These are phyloP conservation scores for Drosophila mulleri DNA, from an alignment of 2,888 invertebrate species.

Conservation along the genomic window DNA sequence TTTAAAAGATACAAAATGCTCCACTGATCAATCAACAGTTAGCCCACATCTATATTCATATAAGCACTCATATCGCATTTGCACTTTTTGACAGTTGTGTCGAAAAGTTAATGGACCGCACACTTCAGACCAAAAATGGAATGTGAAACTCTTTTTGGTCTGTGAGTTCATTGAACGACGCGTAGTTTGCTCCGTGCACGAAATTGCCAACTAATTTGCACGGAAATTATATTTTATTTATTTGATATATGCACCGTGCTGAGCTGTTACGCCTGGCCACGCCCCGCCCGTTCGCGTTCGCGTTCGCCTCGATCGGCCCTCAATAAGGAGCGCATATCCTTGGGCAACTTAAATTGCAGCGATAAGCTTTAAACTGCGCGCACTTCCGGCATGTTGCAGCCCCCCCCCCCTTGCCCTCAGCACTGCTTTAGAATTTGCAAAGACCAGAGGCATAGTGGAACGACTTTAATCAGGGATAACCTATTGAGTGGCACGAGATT, in stretches of 20 bases:
- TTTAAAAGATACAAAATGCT: conserved; percentile 48
- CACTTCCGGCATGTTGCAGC: conserved; percentile 70
- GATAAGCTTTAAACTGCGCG: conserved; percentile 81
- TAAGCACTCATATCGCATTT: conserved; percentile 25
- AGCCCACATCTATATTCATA: conserved; percentile 46
- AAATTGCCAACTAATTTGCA: conserved; percentile 77
- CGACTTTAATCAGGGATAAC: rapidly evolving
- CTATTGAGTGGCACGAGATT: too few relatives aligned
- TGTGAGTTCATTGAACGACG: conserved; percentile 70
- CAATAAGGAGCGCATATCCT: conserved; percentile 58
- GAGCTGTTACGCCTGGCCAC: neutral
- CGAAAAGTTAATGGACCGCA: conserved; percentile 67
- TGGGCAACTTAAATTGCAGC: conserved; percentile 75
- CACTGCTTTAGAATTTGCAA: conserved; percentile 16
- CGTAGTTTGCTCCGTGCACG: conserved; percentile 50
- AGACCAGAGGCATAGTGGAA: conserved; percentile 5
- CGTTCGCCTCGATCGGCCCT: neutral
- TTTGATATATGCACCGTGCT: conserved; percentile 30
- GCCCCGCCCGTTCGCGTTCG: neutral
- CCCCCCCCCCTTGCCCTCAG: conserved; percentile 5
- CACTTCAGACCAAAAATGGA: neutral
- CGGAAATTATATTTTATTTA: conserved; percentile 70
- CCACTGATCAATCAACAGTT: conserved; percentile 73
- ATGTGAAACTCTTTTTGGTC: neutral
- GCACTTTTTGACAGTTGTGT: conserved; percentile 68